phyloP scores from a whole-genome alignment of 2,113 vertebrate genomes.

The Carlito syrichta region DNA sequence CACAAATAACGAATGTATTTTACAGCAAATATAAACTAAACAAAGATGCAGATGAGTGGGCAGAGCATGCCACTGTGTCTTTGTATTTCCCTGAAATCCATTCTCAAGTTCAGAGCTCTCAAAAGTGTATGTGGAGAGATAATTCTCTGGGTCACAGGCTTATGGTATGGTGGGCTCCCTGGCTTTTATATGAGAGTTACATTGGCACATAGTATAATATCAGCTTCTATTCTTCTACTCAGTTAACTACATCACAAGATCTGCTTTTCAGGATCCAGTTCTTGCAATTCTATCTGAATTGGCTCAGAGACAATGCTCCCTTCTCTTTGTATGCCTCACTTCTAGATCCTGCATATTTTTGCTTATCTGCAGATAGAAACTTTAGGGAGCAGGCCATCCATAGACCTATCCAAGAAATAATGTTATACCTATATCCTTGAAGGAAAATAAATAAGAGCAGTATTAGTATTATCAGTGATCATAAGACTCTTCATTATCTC shows the following conservation, averaged over 20 bases:
- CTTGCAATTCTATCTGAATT: neutral
- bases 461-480: neutral
- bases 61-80: neutral
- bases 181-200: neutral
- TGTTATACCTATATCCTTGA: neutral
- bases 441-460: neutral
- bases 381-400: neutral
- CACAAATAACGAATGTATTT: neutral
- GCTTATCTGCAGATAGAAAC: neutral
- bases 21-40: neutral
- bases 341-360: neutral
- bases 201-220: neutral
- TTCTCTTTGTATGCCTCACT: neutral
- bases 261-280: neutral
- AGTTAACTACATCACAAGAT: neutral
- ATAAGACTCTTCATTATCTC: neutral
- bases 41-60: neutral
- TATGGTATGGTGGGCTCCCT: neutral
- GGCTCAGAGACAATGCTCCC: too few relatives aligned
- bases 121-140: neutral
- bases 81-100: neutral
- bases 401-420: neutral
- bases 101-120: neutral
- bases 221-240: neutral
- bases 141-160: neutral